Percentiles rank a stretch among this genome's conserved stretches.
Evolutionary conservation across 2,888 invertebrate species (phyloP).

Genomic region (Neria commutata): DNA sequence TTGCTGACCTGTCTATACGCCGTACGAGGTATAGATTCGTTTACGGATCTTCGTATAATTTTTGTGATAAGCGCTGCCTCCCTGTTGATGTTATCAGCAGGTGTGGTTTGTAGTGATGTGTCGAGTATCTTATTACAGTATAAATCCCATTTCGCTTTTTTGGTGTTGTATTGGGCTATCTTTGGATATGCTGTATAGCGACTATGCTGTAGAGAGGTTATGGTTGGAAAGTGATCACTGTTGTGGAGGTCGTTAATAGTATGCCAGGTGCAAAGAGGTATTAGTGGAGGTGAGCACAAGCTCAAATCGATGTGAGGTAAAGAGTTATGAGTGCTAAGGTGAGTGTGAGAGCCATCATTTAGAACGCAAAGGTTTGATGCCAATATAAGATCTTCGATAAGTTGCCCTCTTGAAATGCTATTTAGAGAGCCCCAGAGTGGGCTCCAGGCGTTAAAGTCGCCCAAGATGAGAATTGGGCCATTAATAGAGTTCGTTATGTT

Average conservation of each 20-base stretch:
- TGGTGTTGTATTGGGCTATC: background rate
- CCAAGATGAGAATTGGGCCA: background rate
- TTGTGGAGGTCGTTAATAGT: conserved; percentile 8
- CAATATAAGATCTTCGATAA: background rate
- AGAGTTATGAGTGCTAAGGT: conserved; percentile 27
- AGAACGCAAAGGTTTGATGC: conserved; percentile 2
- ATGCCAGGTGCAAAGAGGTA: conserved; percentile 15
- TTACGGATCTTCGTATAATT: background rate
- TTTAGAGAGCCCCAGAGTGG: background rate
- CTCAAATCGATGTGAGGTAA: conserved; percentile 30
- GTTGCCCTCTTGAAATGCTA: background rate
- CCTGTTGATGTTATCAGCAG: background rate
- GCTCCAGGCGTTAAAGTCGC: background rate
- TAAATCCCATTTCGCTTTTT: background rate
- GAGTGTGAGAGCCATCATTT: conserved; percentile 26
- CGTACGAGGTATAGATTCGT: background rate
- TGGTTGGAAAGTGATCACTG: conserved; percentile 25
- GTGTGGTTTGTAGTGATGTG: background rate
- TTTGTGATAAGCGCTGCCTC: background rate
- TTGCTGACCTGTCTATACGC: background rate
- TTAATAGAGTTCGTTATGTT: background rate
- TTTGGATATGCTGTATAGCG: too few species aligned
- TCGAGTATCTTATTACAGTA: background rate
- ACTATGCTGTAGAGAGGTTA: conserved; percentile 1
- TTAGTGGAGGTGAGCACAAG: conserved; percentile 19